Percentiles rank a stretch among this genome's conserved stretches.
Evolutionary conservation across 2,113 vertebrate genomes (phyloP).

Genomic region (Macheiramphus alcinus): DNA sequence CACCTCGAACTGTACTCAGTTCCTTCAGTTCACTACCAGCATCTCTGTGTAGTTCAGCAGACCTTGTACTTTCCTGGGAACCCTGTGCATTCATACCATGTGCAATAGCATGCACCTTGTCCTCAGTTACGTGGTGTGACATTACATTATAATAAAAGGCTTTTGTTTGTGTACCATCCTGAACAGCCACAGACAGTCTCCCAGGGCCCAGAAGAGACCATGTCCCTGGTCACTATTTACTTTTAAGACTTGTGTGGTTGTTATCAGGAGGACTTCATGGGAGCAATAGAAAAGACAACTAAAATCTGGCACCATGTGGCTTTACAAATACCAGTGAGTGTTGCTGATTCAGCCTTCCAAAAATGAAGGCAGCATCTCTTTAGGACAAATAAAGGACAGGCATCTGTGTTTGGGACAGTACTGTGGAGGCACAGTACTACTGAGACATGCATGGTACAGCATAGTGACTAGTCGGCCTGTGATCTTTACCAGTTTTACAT

Average conservation of each 20-base stretch:
- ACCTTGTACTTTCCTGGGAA: not conserved
- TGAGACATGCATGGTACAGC: not conserved
- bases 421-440: not conserved
- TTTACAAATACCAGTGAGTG: not conserved
- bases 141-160: not conserved
- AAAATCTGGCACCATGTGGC: not conserved
- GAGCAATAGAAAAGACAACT: not conserved
- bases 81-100: not conserved
- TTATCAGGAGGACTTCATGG: not conserved
- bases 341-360: not conserved
- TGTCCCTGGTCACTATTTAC: not conserved
- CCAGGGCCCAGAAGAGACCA: not conserved
- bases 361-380: not conserved
- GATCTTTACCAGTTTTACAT: not conserved
- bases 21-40: not conserved
- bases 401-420: not conserved
- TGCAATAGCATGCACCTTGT: not conserved
- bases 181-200: not conserved
- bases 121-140: not conserved
- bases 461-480: not conserved
- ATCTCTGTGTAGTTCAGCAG: not conserved
- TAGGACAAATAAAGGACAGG: not conserved
- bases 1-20: too few relatives aligned
- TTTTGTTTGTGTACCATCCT: not conserved
- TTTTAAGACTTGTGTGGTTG: not conserved